Evolutionary conservation across 2,888 invertebrate species (phyloP).

Genomic region (Thecophora atra): DNA sequence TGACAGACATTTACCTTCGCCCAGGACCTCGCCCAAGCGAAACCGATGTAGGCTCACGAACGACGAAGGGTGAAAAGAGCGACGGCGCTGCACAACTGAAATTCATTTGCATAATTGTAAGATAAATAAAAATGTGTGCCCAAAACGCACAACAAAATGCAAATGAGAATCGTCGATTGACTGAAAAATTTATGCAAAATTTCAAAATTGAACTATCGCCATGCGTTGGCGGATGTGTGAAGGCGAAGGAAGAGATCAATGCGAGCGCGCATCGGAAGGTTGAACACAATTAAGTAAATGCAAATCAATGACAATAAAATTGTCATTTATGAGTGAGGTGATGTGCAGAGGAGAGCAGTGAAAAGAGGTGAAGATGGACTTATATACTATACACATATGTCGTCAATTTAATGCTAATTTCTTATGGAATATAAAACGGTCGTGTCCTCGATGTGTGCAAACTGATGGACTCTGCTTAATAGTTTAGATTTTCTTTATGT

Average conservation of each 20-base stretch:
- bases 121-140: slow-evolving; percentile 36
- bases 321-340: neutral
- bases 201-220: slow-evolving; percentile 4
- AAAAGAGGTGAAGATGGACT: neutral
- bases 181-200: slow-evolving; percentile 34
- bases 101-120: slow-evolving; percentile 38
- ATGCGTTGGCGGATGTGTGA: neutral
- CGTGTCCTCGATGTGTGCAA: neutral
- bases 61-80: neutral
- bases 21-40: no score
- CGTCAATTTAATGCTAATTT: neutral
- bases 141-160: slow-evolving; percentile 32
- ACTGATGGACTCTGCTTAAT: neutral
- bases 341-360: neutral
- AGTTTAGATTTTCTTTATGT: neutral
- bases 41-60: no score
- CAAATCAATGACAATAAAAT: neutral
- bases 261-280: neutral
- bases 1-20: no score
- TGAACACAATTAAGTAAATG: neutral
- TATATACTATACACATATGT: neutral
- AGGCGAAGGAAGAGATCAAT: neutral
- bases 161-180: slow-evolving; percentile 36
- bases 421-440: neutral
- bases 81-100: no score